Conservation (phyloP, 1,140 invertebrate species). For the Dendroctonus ponderosae region DNA sequence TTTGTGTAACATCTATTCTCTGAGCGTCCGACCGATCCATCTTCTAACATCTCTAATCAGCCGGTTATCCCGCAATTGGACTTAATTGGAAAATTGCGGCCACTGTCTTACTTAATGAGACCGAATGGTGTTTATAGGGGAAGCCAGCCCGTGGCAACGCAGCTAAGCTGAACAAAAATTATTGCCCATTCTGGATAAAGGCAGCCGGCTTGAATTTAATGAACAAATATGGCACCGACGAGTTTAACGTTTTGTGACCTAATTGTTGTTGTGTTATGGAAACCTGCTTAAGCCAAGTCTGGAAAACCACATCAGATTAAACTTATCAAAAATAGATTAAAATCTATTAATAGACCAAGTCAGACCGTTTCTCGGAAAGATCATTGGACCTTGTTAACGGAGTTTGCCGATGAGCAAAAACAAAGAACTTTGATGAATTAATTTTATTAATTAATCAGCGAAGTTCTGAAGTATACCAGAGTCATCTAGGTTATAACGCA, state of each 20-base stretch:
- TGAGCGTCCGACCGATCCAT: slow-evolving; percentile 17
- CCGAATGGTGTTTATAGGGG: slow-evolving; percentile 32
- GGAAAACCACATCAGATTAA: no score
- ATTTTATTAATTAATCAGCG: no score
- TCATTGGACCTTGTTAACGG: no score
- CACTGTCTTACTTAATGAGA: slow-evolving; percentile 34
- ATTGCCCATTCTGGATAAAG: slow-evolving; percentile 18
- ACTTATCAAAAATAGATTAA: no score
- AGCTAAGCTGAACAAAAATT: slow-evolving; percentile 33
- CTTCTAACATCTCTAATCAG: slow-evolving; percentile 32
- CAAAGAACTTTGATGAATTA: no score
- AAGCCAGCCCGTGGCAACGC: slow-evolving; percentile 24
- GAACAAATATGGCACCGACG: slow-evolving; percentile 16
- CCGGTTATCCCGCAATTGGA: slow-evolving; percentile 34
- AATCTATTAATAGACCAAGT: no score
- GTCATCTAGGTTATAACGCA: no score
- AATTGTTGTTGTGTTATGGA: no score
- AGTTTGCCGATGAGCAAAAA: no score
- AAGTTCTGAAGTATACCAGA: no score
- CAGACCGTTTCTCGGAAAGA: no score
- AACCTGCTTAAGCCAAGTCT: no score
- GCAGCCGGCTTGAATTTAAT: slow-evolving; percentile 12
- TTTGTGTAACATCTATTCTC: slow-evolving; percentile 10
- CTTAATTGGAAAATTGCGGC: slow-evolving; percentile 32
- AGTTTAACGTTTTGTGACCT: slow-evolving; percentile 4